Percentiles rank a stretch among this genome's conserved stretches.
phyloP scores from a whole-genome alignment of 2,888 invertebrate genomes.

The Cephus nigrinus region DNA sequence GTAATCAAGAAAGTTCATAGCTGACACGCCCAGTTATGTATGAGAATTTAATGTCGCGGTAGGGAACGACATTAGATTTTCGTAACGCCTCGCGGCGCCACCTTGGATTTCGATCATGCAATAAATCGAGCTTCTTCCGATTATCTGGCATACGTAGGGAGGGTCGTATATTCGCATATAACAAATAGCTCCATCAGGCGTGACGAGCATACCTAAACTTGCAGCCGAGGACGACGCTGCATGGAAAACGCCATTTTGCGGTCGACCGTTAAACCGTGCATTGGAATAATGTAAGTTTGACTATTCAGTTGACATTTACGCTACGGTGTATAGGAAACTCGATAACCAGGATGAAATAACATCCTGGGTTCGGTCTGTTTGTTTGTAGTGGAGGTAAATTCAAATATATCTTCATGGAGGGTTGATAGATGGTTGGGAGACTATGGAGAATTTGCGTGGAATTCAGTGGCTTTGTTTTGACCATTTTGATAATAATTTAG shows the following conservation, averaged over 20 bases:
- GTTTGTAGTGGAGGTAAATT: neutral
- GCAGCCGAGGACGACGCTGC: neutral
- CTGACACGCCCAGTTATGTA: neutral
- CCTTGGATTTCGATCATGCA: neutral
- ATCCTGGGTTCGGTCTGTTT: neutral
- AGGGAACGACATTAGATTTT: neutral
- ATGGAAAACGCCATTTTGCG: neutral
- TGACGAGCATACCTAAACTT: slow-evolving; percentile 4
- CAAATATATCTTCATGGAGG: neutral
- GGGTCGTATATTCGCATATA: slow-evolving; percentile 1
- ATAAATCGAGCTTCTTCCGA: neutral
- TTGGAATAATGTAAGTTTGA: neutral
- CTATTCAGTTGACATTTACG: neutral
- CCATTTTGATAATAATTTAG: neutral
- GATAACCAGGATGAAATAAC: neutral
- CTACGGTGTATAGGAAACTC: neutral
- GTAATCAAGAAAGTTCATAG: neutral
- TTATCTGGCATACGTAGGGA: neutral
- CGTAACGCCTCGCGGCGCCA: neutral
- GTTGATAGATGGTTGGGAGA: neutral
- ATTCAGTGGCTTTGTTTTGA: neutral
- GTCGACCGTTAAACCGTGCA: neutral
- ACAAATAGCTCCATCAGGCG: slow-evolving; percentile 1
- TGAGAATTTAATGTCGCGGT: neutral
- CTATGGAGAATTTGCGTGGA: neutral